A percentile compares a stretch with the other conserved stretches of the same genome.
Conservation (phyloP, 2,113 vertebrate species). For the human region DNA sequence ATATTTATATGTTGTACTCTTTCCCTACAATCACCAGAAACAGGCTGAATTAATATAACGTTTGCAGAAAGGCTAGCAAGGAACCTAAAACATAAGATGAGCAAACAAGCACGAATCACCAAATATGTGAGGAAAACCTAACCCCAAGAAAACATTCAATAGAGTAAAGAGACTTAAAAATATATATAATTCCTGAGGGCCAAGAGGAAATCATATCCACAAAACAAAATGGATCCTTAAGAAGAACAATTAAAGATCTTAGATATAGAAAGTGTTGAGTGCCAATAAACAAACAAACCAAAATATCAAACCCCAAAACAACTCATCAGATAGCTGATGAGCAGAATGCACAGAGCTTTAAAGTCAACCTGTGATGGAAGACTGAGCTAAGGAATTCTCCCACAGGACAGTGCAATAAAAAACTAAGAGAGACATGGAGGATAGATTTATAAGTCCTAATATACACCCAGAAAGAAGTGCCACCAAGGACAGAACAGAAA, state of each 20-base stretch:
- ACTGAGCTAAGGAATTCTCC: not conserved
- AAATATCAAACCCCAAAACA: not conserved
- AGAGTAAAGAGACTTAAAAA: not conserved
- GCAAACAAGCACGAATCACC: not conserved
- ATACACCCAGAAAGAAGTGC: not conserved
- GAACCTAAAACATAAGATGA: not conserved
- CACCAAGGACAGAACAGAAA: not conserved
- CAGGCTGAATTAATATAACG: not conserved
- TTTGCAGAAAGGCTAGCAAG: not conserved
- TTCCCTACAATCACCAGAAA: not conserved
- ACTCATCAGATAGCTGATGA: not conserved
- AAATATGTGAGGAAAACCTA: conserved; percentile 11
- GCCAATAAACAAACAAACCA: not conserved
- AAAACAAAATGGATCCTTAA: not conserved
- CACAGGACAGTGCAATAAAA: not conserved
- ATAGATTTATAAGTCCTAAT: not conserved
- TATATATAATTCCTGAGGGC: not conserved
- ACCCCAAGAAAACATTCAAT: not conserved
- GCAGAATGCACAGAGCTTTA: not conserved
- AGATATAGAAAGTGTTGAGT: not conserved
- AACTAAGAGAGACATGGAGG: not conserved
- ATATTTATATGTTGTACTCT: not conserved
- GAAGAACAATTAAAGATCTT: not conserved
- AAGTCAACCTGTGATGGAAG: not conserved
- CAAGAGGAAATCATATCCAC: not conserved